A percentile compares a stretch with the other conserved stretches of the same genome.
These are phyloP conservation scores for Rallus limicola DNA, from an alignment of 2,113 vertebrate genomes.

Conservation along the genomic window DNA sequence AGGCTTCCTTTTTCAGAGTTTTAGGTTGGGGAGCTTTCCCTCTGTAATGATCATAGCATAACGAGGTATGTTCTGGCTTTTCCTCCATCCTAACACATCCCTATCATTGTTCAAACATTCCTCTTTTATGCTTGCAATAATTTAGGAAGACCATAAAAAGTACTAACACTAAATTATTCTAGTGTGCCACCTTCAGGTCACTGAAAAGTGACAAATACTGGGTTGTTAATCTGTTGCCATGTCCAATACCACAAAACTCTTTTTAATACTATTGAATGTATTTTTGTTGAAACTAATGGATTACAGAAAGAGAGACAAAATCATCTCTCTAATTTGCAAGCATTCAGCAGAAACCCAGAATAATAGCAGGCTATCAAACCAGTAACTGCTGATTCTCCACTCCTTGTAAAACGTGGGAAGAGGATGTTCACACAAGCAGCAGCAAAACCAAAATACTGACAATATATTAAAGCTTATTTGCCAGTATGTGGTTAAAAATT, in stretches of 20 bases:
- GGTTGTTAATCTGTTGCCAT: neutral
- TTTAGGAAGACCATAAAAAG: neutral
- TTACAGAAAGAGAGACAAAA: neutral
- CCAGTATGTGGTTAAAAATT: neutral
- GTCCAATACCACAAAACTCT: neutral
- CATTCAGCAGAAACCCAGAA: neutral
- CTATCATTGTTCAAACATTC: neutral
- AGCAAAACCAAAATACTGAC: neutral
- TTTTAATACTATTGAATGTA: neutral
- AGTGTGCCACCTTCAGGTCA: constrained; percentile 27
- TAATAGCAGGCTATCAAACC: neutral
- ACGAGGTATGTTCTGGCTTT: neutral
- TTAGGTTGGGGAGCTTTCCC: neutral
- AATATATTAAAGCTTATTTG: neutral
- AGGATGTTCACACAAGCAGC: neutral
- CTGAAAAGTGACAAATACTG: neutral
- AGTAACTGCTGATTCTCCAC: neutral
- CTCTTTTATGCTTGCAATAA: neutral
- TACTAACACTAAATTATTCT: neutral
- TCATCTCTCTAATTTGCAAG: neutral
- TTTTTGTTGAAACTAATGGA: neutral
- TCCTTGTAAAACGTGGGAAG: neutral
- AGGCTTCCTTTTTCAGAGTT: neutral
- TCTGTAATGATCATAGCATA: neutral
- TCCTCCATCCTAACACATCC: neutral